Evolutionary conservation across 2,888 invertebrate species (phyloP).

Genomic region (Oligia fasciuncula): DNA sequence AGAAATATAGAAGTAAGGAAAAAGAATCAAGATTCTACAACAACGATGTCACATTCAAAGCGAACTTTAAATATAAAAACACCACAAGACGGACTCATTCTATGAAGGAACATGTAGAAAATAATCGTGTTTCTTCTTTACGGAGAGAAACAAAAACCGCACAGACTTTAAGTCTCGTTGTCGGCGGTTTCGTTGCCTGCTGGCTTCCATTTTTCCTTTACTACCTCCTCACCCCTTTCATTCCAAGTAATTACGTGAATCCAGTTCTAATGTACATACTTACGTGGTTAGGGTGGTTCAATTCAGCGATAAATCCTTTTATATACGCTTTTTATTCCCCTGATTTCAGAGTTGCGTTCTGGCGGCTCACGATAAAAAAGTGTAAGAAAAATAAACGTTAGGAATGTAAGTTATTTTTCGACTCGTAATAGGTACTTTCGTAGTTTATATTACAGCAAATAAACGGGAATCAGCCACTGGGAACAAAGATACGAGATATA

Average conservation of each 20-base stretch:
- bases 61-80: slow-evolving; percentile 84
- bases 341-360: slow-evolving; percentile 96
- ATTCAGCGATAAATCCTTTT: slow-evolving; percentile 97
- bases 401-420: slow-evolving; percentile 37
- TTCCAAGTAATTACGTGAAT: slow-evolving; percentile 91
- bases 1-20: slow-evolving; percentile 78
- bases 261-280: slow-evolving; percentile 93
- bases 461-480: slow-evolving; percentile 32
- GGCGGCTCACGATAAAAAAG: slow-evolving; percentile 94
- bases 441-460: slow-evolving; percentile 50
- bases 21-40: slow-evolving; percentile 82
- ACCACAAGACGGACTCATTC: slow-evolving; percentile 88
- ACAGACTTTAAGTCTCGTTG: slow-evolving; percentile 95
- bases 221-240: slow-evolving; percentile 95
- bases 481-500: slow-evolving; percentile 19
- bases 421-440: slow-evolving; percentile 33
- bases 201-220: slow-evolving; percentile 97
- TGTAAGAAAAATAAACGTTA: slow-evolving; percentile 88
- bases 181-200: slow-evolving; percentile 96
- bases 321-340: slow-evolving; percentile 97
- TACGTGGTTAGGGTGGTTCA: slow-evolving; percentile 97
- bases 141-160: slow-evolving; percentile 96
- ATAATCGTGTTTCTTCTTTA: slow-evolving; percentile 92
- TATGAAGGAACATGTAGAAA: slow-evolving; percentile 88
- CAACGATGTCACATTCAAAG: slow-evolving; percentile 85